Conservation (phyloP, 2,797 vertebrate genomes). For the Propithecus perrieri region DNA sequence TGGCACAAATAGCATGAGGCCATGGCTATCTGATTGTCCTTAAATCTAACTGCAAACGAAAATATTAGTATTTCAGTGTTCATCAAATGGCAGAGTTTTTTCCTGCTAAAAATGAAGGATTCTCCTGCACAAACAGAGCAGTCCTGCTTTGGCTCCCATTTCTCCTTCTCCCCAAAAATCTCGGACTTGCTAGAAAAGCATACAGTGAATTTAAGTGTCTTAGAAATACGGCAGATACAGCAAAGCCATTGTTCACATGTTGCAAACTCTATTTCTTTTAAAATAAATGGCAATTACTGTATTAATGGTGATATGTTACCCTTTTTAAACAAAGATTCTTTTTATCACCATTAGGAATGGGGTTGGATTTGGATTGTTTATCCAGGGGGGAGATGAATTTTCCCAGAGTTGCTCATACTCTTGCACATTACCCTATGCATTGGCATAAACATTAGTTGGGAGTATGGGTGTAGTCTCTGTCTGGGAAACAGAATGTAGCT, state of each 20-base stretch:
- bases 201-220: not conserved
- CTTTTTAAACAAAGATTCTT: not conserved
- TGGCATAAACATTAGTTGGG: not conserved
- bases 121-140: not conserved
- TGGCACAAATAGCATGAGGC: not conserved
- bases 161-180: not conserved
- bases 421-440: not conserved
- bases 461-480: not conserved
- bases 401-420: not conserved
- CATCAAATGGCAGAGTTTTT: not conserved
- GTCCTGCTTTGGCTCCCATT: not conserved
- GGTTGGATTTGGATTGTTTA: not conserved
- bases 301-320: not conserved
- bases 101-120: not conserved
- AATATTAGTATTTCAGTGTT: not conserved
- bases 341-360: not conserved
- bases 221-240: not conserved
- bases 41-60: not conserved
- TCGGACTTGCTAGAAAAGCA: not conserved
- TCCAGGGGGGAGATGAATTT: not conserved
- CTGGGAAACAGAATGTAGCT: not conserved
- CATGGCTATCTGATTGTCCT: not conserved
- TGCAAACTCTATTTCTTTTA: not conserved
- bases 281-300: not conserved
- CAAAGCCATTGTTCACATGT: not conserved